Evolutionary conservation across 2,888 invertebrate genomes (phyloP), one percentile per base, ranked within the genome.

Genomic region (Agriopis marginaria): DNA sequence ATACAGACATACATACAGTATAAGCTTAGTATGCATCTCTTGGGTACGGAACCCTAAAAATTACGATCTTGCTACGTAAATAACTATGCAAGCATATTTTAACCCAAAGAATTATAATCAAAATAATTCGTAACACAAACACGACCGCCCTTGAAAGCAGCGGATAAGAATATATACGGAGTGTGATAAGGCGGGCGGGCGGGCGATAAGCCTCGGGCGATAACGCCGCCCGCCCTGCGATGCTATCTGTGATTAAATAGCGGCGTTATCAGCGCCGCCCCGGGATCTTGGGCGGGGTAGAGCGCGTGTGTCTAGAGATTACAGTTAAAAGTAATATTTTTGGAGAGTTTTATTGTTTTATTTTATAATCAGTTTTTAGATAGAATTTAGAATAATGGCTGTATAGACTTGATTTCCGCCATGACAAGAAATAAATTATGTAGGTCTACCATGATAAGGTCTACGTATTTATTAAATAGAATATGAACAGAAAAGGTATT

Each of bases 211-310:
- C 79, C 79, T 76, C 79, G 85, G 86, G 86, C 86, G 90, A 89
- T 90, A 88, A 83, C 82, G 77, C 84, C 88, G 85, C 88, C 89
- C 88, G 89, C 89, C 88, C 90, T 79, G 80, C 81, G 89, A 91
- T 91, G 84, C 79, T 89, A 90, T 91, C 90, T 89, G 85, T 90
- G 92, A 92, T 92, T 90, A 92, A 91, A 91, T 89, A 90, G 90
- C 90, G 78, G 84, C 82, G 81, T 86, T 92, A 92, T 91, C 92
- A 85, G 83, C 76, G 74, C 79, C 77, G 84, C 79, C 79, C 81
- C 79, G 82, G 84, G 84, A 88, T 89, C 89, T 88, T 86, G 81
- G 82, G 75, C 71, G 72, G 76, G 61, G 64, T 69, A 90, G 89
- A 86, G 72, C 76, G 50, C 1, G 6, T 62, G 5, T 7, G 49